These are phyloP conservation scores for Zaprionus lineosus DNA, from an alignment of 2,888 invertebrate genomes.

Conservation along the genomic window DNA sequence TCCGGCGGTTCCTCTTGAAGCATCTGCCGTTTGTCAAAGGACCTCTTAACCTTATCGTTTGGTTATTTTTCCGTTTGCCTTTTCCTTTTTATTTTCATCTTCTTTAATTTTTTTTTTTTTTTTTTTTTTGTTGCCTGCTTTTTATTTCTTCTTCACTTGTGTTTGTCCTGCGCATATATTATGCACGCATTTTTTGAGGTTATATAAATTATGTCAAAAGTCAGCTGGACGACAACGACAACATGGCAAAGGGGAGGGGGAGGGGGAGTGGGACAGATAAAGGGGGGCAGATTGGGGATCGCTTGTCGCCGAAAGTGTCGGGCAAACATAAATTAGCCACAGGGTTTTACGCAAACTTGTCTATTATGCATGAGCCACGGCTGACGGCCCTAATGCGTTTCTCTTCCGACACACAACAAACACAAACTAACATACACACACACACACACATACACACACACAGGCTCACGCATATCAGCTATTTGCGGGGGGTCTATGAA, in stretches of 20 bases:
- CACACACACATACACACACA: slow-evolving; percentile 4
- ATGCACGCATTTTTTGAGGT: slow-evolving; percentile 48
- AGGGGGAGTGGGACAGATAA: neutral
- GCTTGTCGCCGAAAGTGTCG: slow-evolving; percentile 47
- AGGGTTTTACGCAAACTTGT: slow-evolving; percentile 64
- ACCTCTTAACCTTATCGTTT: slow-evolving; percentile 47
- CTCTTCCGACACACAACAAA: slow-evolving; percentile 30
- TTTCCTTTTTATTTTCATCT: neutral
- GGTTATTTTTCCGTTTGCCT: slow-evolving; percentile 18
- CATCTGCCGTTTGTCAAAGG: slow-evolving; percentile 47
- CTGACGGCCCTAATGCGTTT: slow-evolving; percentile 61
- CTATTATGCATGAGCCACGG: slow-evolving; percentile 62
- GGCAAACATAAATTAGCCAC: slow-evolving; percentile 64
- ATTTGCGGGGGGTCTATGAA: slow-evolving; percentile 25
- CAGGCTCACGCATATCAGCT: slow-evolving; percentile 4
- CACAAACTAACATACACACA: slow-evolving; percentile 9
- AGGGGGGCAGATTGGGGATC: neutral
- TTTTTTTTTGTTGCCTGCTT: slow-evolving; percentile 5
- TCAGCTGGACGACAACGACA: slow-evolving; percentile 21
- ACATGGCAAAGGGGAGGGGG: neutral
- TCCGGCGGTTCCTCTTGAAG: too few species aligned
- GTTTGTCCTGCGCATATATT: slow-evolving; percentile 51
- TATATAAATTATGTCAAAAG: slow-evolving; percentile 61
- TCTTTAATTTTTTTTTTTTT: neutral
- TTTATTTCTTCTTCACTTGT: slow-evolving; percentile 9